Base-by-base conservation (phyloP, 2,113 vertebrate species). In the Lophochroa leadbeateri region DNA sequence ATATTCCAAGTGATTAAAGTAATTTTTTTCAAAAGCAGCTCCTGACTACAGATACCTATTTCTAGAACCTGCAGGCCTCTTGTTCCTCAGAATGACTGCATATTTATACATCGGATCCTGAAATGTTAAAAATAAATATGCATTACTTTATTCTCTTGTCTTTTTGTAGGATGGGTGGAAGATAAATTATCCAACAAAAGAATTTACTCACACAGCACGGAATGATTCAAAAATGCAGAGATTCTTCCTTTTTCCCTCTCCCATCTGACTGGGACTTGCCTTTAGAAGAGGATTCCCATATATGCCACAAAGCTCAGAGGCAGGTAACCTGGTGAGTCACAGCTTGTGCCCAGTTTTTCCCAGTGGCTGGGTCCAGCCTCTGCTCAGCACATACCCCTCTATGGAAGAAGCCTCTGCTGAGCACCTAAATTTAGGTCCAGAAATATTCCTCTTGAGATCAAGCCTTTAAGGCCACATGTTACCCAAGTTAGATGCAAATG, bases 121-220 rank as follows among this genome's bases (percentile, higher is more conserved):
- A 89, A 97, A 94, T 82, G 95, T 55, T 95, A 83, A 90, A 82
- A 94, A 86, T 78, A 92, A 88, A 83, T n/a, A 90, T 28, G 21
- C 37, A 84, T 57, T 81, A 60, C 41, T 93, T 77, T 81, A 78
- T 86, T 86, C 29, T 81, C n/a, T 82, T 80, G 12, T 77, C 63
- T 83, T 70, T 65, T 90, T 64, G 17, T 52, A 86, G 88, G 43
- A 71, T 46, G 79, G 27, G 19, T 61, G 23, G 61, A 84, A 91
- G 69, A 86, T 31, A 78, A 87, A 90, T 86, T 84, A 90, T 41
- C 82, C 80, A 90, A 71, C 47, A 67, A 68, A 93, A 71, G 24
- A 10, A 88, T 70, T 77, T 83, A 46, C 46, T 68, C 78, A 69
- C 33, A 41, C 16, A 88, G 65, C 39, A 88, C 16, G 27, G 72